Evolutionary conservation across 2,113 vertebrate genomes (phyloP).

Genomic region (Tragelaphus imberbis): DNA sequence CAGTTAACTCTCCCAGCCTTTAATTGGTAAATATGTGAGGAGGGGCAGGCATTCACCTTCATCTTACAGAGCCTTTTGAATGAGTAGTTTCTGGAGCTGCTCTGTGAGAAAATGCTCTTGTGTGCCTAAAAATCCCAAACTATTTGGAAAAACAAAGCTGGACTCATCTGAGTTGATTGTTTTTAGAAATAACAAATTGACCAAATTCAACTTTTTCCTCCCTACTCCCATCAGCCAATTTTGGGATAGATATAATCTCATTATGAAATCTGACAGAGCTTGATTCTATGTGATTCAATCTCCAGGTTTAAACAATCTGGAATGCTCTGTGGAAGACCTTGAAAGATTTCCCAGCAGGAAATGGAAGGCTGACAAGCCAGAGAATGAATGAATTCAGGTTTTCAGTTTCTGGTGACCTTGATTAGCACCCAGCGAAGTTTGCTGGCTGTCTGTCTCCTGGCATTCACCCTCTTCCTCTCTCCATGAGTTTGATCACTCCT

Average conservation of each 20-base stretch:
- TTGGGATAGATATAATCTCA: neutral
- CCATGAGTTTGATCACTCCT: neutral
- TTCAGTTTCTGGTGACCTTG: neutral
- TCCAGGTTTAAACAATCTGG: neutral
- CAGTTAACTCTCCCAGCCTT: neutral
- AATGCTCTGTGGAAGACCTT: conserved; percentile 3
- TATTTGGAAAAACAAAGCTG: conserved; percentile 22
- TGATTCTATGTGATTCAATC: neutral
- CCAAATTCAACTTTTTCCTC: conserved; percentile 12
- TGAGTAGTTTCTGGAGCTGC: neutral
- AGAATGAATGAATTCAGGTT: neutral
- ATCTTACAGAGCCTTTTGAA: neutral
- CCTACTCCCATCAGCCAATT: neutral
- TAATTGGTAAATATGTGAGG: neutral
- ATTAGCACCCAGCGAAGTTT: neutral
- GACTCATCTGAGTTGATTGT: neutral
- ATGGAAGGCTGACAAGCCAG: neutral
- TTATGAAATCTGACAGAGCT: neutral
- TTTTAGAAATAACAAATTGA: conserved; percentile 36
- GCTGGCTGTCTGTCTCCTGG: neutral
- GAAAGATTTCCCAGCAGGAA: conserved; percentile 16
- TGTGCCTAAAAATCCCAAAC: neutral
- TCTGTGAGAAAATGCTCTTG: neutral
- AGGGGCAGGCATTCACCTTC: neutral
- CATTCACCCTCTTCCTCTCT: neutral